A percentile compares a stretch with the other conserved stretches of the same genome.
Conservation (phyloP, 2,113 vertebrate species). For the Eurystomus gularis region DNA sequence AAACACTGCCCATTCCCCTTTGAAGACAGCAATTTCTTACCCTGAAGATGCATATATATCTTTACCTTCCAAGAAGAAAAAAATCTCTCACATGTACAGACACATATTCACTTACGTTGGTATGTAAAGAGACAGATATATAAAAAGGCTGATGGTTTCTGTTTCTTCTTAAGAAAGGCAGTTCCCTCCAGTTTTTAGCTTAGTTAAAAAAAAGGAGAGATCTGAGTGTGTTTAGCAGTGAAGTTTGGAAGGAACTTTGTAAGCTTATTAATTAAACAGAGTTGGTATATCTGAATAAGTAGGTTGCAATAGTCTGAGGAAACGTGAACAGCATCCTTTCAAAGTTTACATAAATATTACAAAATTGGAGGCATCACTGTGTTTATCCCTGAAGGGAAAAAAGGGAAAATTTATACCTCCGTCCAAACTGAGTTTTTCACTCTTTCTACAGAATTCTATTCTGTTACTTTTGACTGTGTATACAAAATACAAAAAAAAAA, state of each 20-base stretch:
- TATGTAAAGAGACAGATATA: rapidly evolving
- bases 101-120: neutral
- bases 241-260: neutral
- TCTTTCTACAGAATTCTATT: neutral
- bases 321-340: neutral
- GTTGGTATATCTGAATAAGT: neutral
- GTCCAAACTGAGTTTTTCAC: neutral
- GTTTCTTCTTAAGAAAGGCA: neutral
- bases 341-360: slow-evolving; percentile 4
- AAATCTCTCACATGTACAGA: too few species aligned
- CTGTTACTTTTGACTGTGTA: neutral
- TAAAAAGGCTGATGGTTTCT: neutral
- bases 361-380: neutral
- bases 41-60: neutral
- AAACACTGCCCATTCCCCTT: neutral
- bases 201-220: neutral
- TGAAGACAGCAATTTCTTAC: neutral
- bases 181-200: neutral
- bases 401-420: neutral
- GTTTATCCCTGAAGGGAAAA: slow-evolving; percentile 19
- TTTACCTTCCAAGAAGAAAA: neutral
- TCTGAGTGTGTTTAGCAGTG: neutral
- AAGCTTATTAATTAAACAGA: neutral
- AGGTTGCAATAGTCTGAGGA: neutral
- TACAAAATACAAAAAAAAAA: neutral